phyloP scores from a whole-genome alignment of 2,797 vertebrate genomes.

The Pampus argenteus region DNA sequence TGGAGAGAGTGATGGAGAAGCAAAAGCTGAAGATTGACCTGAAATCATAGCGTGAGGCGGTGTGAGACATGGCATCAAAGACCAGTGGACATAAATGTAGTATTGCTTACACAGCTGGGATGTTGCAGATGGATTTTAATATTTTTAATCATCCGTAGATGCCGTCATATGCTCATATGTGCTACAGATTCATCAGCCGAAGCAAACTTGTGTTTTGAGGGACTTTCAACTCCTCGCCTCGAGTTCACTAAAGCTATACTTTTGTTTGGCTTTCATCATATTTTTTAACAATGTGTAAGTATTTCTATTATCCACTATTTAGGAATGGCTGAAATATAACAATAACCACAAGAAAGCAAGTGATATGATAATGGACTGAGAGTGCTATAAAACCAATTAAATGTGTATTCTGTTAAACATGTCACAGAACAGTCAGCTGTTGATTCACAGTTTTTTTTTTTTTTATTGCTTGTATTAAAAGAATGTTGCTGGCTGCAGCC shows the following conservation, averaged over 20 bases:
- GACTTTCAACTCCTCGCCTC: background rate
- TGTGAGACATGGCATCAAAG: slow-evolving; percentile 42
- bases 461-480: slow-evolving; percentile 1
- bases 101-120: background rate
- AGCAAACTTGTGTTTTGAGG: background rate
- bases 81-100: slow-evolving; percentile 8
- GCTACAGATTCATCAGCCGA: slow-evolving; percentile 13
- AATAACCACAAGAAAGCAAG: background rate
- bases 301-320: slow-evolving; percentile 12
- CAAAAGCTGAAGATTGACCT: slow-evolving; percentile 86
- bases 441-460: slow-evolving; percentile 22
- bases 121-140: background rate
- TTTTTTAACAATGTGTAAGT: background rate
- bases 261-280: background rate
- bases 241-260: slow-evolving; percentile 2
- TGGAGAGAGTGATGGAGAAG: slow-evolving; percentile 87
- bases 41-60: slow-evolving; percentile 29
- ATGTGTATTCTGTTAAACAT: background rate
- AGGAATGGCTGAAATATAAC: background rate
- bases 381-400: background rate
- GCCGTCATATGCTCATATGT: background rate
- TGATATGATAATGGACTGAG: slow-evolving; percentile 1
- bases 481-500: background rate
- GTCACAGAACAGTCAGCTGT: background rate
- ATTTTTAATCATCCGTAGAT: background rate